Conservation (phyloP, 2,113 vertebrate species). For the Entomyzon cyanotis region DNA sequence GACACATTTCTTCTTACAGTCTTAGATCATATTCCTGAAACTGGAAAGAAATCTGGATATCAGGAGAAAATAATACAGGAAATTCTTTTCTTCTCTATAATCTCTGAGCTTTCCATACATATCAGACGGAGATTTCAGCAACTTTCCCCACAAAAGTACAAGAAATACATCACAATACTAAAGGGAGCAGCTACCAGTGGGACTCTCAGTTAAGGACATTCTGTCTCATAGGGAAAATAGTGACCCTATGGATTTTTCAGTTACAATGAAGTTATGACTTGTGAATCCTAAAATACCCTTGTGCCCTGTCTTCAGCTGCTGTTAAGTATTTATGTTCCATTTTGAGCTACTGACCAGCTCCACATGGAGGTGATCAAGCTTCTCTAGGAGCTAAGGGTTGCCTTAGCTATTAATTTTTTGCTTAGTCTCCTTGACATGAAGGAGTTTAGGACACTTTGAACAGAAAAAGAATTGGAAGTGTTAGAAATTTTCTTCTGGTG, state of each 20-base stretch:
- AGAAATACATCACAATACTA: background rate
- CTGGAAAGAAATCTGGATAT: background rate
- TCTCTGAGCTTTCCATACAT: background rate
- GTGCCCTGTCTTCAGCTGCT: background rate
- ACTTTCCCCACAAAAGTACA: background rate
- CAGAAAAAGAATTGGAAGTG: background rate
- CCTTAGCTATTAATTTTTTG: background rate
- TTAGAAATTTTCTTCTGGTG: background rate
- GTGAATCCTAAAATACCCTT: background rate
- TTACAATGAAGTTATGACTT: background rate
- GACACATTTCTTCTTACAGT: constrained; percentile 38
- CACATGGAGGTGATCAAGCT: background rate
- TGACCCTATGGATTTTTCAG: background rate
- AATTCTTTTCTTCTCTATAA: background rate
- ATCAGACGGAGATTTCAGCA: background rate
- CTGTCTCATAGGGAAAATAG: background rate
- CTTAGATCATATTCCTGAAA: constrained; percentile 44
- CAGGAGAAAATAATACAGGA: background rate
- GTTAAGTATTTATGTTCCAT: background rate
- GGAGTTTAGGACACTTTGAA: background rate
- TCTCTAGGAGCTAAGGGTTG: background rate
- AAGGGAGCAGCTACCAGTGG: background rate
- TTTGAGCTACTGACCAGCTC: background rate
- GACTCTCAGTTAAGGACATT: background rate
- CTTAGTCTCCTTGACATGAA: background rate